Evolutionary conservation across 1,140 invertebrate species (phyloP), one percentile per base, ranked within the genome.

Genomic region (Contarinia nasturtii): DNA sequence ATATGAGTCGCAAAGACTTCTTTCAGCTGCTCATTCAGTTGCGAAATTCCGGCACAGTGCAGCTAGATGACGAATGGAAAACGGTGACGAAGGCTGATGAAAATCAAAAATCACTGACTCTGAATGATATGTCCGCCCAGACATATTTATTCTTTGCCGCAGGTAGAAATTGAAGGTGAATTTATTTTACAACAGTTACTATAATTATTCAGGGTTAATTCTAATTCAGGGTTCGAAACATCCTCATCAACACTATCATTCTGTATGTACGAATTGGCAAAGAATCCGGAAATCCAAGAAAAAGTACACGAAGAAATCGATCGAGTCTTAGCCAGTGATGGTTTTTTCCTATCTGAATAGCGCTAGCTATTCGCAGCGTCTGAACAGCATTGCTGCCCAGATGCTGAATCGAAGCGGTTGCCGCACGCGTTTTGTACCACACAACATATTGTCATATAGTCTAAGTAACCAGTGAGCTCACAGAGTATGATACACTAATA

Each of bases 251-350:
- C 74, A 0, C 56, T 81, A 27, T 54, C 70, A 0, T 77, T 75
- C 50, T 65, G 68, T 2, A 57, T 71, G 1, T 74, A 74, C 51
- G 63, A 68, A 15, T 56, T 84, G 47, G 76, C 78, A 0, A 59
- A 67, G 11, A 60, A 75, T 52, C 72, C 71, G 1, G 73, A 78
- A 0, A 50, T 77, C 11, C 80, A 83, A 54, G 59, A 72, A 0
- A 70, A 68, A 49, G 54, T 78, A 2, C 53, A 63, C 10, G 52
- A 65, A 21, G 78, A 81, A 63, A n/a, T n/a, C n/a, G n/a, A n/a
- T n/a, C n/a, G n/a, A n/a, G n/a, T n/a, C n/a, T n/a, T n/a, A n/a
- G n/a, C n/a, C n/a, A n/a, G n/a, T n/a, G n/a, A n/a, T n/a, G n/a
- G n/a, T n/a, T n/a, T n/a, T n/a, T n/a, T n/a, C n/a, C n/a, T n/a